Evolutionary conservation across 1,140 invertebrate genomes (phyloP).

Genomic region (Campoletis sonorensis): DNA sequence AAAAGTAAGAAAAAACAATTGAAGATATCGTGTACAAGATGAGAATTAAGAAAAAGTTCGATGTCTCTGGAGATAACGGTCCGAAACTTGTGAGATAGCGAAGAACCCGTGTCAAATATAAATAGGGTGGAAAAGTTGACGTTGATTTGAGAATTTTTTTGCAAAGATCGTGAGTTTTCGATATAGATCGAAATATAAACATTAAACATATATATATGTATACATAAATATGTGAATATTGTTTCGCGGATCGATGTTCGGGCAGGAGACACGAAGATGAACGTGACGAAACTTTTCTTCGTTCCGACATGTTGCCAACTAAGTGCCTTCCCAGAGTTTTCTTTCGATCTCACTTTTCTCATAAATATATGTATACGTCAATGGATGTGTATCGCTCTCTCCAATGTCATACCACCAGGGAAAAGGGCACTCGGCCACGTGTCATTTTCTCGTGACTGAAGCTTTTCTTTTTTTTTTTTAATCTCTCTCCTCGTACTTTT

Average conservation of each 20-base stretch:
- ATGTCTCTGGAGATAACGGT: no score
- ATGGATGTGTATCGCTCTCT: not conserved
- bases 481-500: not conserved
- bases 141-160: not conserved
- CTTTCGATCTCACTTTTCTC: not conserved
- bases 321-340: not conserved
- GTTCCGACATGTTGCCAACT: not conserved
- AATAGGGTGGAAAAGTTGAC: not conserved
- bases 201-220: no score
- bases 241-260: not conserved
- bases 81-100: no score
- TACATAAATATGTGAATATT: not conserved
- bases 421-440: not conserved
- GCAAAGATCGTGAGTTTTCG: not conserved
- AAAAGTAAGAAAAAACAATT: no score
- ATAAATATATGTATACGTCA: not conserved
- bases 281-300: slow-evolving; percentile 14
- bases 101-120: not conserved
- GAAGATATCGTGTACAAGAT: no score
- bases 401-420: not conserved
- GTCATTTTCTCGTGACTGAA: not conserved
- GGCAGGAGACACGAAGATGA: not conserved
- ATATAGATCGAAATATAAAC: not conserved
- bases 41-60: no score
- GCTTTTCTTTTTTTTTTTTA: not conserved